A percentile compares a stretch with the other conserved stretches of the same genome.
Conservation (phyloP, 2,113 vertebrate species). For the Saimiri boliviensis region DNA sequence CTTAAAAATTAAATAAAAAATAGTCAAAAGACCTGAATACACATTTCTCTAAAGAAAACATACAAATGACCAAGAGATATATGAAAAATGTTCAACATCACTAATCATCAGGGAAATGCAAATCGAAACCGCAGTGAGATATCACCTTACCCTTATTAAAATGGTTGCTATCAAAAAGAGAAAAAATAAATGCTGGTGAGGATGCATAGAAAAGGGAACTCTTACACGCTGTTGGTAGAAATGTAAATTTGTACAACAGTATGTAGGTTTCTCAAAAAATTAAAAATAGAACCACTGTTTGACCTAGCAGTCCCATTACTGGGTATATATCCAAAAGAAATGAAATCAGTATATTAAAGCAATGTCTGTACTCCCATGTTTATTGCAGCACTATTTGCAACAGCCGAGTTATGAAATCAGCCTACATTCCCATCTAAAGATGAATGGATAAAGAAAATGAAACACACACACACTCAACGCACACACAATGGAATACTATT, state of each 20-base stretch:
- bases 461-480: neutral
- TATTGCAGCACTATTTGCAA: neutral
- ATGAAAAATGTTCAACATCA: neutral
- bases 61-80: neutral
- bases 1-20: neutral
- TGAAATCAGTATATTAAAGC: neutral
- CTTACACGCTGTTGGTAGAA: neutral
- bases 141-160: neutral
- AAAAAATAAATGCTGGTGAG: neutral
- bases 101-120: neutral
- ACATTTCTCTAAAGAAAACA: neutral
- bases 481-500: neutral
- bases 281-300: neutral
- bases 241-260: neutral
- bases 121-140: neutral
- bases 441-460: neutral
- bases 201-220: neutral
- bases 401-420: neutral
- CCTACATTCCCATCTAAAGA: neutral
- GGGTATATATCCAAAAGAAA: neutral
- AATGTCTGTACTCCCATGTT: neutral
- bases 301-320: neutral
- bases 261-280: neutral
- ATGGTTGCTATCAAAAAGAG: neutral
- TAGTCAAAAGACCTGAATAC: neutral